Percentiles rank a stretch among this genome's conserved stretches.
These are phyloP conservation scores for Hypsopygia costalis DNA, from an alignment of 2,888 invertebrate genomes.

Conservation along the genomic window DNA sequence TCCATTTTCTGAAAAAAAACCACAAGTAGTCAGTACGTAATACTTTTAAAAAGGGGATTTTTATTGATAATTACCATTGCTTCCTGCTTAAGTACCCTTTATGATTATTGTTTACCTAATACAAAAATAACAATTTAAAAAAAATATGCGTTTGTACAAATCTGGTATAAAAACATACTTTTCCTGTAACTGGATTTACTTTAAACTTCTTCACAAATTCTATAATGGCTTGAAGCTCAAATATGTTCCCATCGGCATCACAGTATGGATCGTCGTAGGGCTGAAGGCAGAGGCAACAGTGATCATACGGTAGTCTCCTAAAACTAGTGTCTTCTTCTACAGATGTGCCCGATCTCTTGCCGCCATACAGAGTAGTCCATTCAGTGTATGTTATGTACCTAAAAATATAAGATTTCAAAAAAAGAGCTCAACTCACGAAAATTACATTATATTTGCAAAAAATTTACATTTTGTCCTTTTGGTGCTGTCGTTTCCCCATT, in stretches of 20 bases:
- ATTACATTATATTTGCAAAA: conserved; percentile 2
- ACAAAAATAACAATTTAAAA: too few species aligned
- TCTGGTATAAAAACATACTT: too few species aligned
- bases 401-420: conserved; percentile 17
- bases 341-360: conserved; percentile 86
- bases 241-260: conserved; percentile 94
- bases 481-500: conserved; percentile 97
- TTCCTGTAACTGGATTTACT: conserved; percentile 96
- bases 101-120: too few species aligned
- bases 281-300: conserved; percentile 94
- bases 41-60: too few species aligned
- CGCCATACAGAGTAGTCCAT: conserved; percentile 94
- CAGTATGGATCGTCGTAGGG: conserved; percentile 96
- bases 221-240: conserved; percentile 92
- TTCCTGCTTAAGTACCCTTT: too few species aligned
- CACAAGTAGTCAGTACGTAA: too few species aligned
- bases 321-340: conserved; percentile 90
- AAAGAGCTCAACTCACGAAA: too few species aligned
- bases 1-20: conserved; percentile 85
- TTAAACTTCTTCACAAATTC: conserved; percentile 95
- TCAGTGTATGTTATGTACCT: conserved; percentile 94
- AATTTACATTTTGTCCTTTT: conserved; percentile 94
- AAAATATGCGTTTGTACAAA: too few species aligned
- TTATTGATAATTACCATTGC: too few species aligned
- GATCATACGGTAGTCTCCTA: conserved; percentile 94